phyloP scores from a whole-genome alignment of 2,113 vertebrate genomes.

The Shinisaurus crocodilurus region DNA sequence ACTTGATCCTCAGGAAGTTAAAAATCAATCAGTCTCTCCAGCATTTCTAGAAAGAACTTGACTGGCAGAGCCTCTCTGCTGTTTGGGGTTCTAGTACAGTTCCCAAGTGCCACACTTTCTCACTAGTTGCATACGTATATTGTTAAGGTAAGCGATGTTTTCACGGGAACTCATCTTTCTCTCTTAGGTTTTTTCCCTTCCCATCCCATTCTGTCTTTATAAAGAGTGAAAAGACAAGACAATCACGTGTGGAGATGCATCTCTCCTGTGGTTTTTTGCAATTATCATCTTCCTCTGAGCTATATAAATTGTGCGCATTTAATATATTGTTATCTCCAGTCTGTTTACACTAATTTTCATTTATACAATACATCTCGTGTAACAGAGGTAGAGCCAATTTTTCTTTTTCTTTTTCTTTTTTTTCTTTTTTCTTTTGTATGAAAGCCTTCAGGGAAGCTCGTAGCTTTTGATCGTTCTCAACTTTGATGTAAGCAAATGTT shows the following conservation, averaged over 20 bases:
- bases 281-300: slow-evolving; percentile 70
- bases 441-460: slow-evolving; percentile 67
- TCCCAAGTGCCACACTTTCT: neutral
- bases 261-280: slow-evolving; percentile 51
- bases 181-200: slow-evolving; percentile 16
- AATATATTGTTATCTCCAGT: slow-evolving; percentile 72
- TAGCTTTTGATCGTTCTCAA: slow-evolving; percentile 65
- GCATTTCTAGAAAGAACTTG: neutral
- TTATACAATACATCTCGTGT: slow-evolving; percentile 62
- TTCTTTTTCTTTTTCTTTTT: too few species aligned
- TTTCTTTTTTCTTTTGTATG: slow-evolving; percentile 51
- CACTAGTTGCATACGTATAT: too few species aligned
- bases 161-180: neutral
- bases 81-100: neutral
- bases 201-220: neutral
- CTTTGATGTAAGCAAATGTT: slow-evolving; percentile 76
- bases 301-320: slow-evolving; percentile 63
- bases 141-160: neutral
- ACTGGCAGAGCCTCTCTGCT: too few species aligned
- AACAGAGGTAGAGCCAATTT: slow-evolving; percentile 53
- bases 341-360: slow-evolving; percentile 75
- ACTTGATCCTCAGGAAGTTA: neutral
- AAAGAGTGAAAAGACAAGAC: slow-evolving; percentile 47
- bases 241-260: slow-evolving; percentile 27
- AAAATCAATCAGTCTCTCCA: neutral